These are phyloP conservation scores for Pecten maximus DNA, from an alignment of 2,888 invertebrate species.

Conservation along the genomic window DNA sequence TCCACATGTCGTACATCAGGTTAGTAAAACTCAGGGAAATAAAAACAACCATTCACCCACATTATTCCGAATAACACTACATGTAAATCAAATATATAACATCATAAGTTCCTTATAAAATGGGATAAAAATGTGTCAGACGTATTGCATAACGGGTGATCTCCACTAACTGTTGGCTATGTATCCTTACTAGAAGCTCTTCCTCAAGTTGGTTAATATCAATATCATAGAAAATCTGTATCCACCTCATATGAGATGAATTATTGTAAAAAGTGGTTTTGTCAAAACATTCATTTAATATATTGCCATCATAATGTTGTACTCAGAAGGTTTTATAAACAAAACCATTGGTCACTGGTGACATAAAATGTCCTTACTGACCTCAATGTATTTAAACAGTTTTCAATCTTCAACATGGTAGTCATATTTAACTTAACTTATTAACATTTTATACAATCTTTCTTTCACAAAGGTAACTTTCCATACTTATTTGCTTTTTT, in stretches of 20 bases:
- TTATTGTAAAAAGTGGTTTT: background rate
- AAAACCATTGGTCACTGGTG: background rate
- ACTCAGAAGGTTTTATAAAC: no score
- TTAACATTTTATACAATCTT: background rate
- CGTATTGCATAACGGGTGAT: conserved; percentile 26
- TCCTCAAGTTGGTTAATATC: conserved; percentile 4
- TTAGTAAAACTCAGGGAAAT: conserved; percentile 10
- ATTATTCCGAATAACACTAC: conserved; percentile 14
- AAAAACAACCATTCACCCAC: conserved; percentile 31
- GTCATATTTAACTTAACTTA: background rate
- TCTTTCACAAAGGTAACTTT: background rate
- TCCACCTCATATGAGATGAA: background rate
- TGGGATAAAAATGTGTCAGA: conserved; percentile 25
- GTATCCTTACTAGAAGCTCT: background rate
- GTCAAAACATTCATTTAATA: background rate
- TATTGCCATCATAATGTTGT: background rate
- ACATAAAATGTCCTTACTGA: background rate
- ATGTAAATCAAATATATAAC: conserved; percentile 21
- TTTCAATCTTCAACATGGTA: background rate
- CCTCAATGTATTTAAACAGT: conserved; percentile 21
- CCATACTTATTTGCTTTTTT: background rate
- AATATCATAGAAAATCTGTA: background rate
- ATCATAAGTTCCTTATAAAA: background rate
- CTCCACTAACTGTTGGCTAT: background rate
- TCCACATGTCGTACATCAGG: conserved; percentile 24